Evolutionary conservation across 2,113 vertebrate species (phyloP).

Genomic region (Anhinga anhinga): DNA sequence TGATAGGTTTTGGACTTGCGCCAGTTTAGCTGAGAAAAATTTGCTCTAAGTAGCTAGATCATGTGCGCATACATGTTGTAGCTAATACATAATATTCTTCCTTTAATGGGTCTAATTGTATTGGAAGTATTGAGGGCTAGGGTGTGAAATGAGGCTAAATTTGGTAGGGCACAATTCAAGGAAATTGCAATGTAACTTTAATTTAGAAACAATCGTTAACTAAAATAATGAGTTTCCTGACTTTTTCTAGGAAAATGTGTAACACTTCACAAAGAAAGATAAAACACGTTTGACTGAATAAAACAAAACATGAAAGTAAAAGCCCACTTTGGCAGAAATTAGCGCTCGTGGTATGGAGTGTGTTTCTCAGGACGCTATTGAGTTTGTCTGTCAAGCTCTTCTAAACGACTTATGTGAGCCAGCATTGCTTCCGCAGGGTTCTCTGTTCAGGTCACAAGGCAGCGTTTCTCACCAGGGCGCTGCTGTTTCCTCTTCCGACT

Average conservation of each 20-base stretch:
- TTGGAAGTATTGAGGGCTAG: not conserved
- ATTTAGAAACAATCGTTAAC: not conserved
- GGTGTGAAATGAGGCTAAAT: slow-evolving; percentile 4
- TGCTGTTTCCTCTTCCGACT: slow-evolving; percentile 80
- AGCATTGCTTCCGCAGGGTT: slow-evolving; percentile 66
- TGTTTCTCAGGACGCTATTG: not conserved
- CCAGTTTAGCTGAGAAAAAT: not conserved
- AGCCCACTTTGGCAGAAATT: not conserved
- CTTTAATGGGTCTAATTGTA: not conserved
- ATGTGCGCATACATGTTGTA: not conserved
- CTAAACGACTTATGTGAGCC: slow-evolving; percentile 32
- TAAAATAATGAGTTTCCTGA: slow-evolving; percentile 2
- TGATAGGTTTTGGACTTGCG: not conserved
- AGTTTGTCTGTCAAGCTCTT: slow-evolving; percentile 40
- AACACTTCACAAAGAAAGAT: not conserved
- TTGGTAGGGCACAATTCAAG: not conserved
- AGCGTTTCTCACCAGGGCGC: slow-evolving; percentile 78
- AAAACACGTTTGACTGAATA: not conserved
- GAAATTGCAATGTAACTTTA: not conserved
- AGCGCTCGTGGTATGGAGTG: not conserved
- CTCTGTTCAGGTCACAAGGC: slow-evolving; percentile 72
- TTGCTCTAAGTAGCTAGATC: not conserved
- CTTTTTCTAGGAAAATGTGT: not conserved
- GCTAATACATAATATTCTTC: not conserved
- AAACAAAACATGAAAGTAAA: not conserved